phyloP scores from a whole-genome alignment of 2,888 invertebrate genomes.

The Ornithoptera priamus region DNA sequence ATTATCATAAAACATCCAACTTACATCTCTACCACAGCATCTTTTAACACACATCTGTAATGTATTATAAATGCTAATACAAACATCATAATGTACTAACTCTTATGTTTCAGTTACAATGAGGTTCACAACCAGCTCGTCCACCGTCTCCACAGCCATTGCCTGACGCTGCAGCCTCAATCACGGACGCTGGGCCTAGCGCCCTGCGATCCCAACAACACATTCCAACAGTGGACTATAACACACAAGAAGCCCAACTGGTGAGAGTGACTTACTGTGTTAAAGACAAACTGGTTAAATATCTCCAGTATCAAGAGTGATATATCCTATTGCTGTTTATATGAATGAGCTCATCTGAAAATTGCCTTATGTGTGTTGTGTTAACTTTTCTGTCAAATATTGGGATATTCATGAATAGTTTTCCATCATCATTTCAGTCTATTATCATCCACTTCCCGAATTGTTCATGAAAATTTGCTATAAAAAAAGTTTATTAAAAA shows the following conservation, averaged over 20 bases:
- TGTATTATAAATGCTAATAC: no score
- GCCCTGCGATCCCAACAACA: constrained; percentile 91
- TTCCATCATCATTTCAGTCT: not conserved
- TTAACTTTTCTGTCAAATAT: not conserved
- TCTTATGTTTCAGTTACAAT: constrained; percentile 80
- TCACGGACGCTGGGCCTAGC: constrained; percentile 87
- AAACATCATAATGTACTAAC: no score
- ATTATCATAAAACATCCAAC: no score
- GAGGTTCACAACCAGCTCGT: constrained; percentile 85
- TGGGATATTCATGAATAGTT: not conserved
- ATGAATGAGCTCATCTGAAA: no score
- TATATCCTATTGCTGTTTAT: no score
- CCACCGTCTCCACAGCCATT: constrained; percentile 89
- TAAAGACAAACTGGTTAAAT: not conserved
- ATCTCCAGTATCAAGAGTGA: no score
- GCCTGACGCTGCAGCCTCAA: constrained; percentile 91
- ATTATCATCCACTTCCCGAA: no score
- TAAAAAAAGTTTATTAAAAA: no score
- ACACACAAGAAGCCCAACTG: constrained; percentile 58
- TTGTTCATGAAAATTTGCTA: no score
- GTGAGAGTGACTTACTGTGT: constrained; percentile 42
- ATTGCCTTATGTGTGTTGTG: no score
- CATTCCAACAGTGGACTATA: constrained; percentile 94
- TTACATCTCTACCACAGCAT: no score
- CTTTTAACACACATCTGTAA: no score